Evolutionary conservation across 2,113 vertebrate genomes (phyloP).

Genomic region (Sceloporus tristichus): DNA sequence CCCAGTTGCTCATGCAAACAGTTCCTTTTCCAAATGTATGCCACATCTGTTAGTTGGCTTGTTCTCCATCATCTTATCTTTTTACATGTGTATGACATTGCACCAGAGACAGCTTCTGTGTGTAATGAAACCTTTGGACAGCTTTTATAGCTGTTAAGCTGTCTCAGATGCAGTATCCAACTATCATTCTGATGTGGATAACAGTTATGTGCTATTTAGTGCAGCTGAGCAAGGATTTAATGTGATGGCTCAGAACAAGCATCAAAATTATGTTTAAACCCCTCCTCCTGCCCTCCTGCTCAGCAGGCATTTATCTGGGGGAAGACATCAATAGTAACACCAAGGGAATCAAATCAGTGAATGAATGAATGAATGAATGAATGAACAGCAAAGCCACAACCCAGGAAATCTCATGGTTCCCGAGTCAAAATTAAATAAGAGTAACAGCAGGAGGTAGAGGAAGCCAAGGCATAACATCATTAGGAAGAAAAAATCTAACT

Average conservation of each 20-base stretch:
- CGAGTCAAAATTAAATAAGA: conserved; percentile 49
- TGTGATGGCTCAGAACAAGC: background rate
- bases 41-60: conserved; percentile 23
- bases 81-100: fast-evolving
- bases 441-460: conserved; percentile 34
- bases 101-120: background rate
- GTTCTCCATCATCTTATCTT: conserved; percentile 28
- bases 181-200: conserved; percentile 12
- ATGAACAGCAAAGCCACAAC: conserved; percentile 32
- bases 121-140: background rate
- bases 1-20: conserved; percentile 59
- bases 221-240: conserved; percentile 15
- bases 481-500: conserved; percentile 38
- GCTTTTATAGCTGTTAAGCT: conserved; percentile 9
- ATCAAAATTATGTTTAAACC: conserved; percentile 21
- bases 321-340: conserved; percentile 32
- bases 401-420: conserved; percentile 51
- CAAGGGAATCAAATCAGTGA: background rate
- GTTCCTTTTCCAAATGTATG: conserved; percentile 34
- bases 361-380: conserved; percentile 42
- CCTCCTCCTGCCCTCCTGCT: background rate
- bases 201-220: conserved; percentile 24
- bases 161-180: fast-evolving
- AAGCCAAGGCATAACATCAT: conserved; percentile 49
- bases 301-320: conserved; percentile 25